Percentiles rank a stretch among this genome's conserved stretches.
Conservation (phyloP, 2,888 invertebrate genomes). For the Hydropsyche betteni region DNA sequence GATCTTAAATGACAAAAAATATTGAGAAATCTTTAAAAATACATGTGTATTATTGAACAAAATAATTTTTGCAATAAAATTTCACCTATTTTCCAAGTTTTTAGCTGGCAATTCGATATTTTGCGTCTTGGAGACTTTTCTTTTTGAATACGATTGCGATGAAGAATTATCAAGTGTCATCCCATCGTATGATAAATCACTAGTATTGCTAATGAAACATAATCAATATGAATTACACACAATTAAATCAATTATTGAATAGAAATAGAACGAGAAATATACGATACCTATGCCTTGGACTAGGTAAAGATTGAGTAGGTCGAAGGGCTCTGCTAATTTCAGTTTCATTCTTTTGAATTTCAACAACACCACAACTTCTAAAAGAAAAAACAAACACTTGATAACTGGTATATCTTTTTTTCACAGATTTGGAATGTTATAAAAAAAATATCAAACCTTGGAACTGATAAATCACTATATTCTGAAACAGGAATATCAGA, state of each 20-base stretch:
- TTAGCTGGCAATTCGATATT: conserved; percentile 56
- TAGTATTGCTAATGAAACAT: conserved; percentile 36
- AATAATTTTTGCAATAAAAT: background rate
- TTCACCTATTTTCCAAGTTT: conserved; percentile 48
- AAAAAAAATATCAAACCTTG: background rate
- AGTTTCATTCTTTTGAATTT: conserved; percentile 56
- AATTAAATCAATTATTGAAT: background rate
- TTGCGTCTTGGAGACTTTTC: conserved; percentile 59
- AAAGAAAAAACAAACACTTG: conserved; percentile 46
- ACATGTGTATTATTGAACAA: background rate
- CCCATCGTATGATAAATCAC: conserved; percentile 52
- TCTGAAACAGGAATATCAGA: conserved; percentile 7
- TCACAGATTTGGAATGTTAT: background rate
- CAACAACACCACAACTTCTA: conserved; percentile 57
- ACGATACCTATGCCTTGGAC: conserved; percentile 55
- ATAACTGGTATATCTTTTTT: background rate
- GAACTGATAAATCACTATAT: background rate
- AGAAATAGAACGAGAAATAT: background rate
- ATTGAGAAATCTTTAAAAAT: background rate
- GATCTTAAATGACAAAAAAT: conserved; percentile 10
- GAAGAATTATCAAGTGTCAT: conserved; percentile 55
- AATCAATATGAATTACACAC: background rate
- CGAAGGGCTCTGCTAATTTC: conserved; percentile 62
- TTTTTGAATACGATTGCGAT: conserved; percentile 58
- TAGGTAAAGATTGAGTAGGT: conserved; percentile 63